Evolutionary conservation across 23 tunicate species (phyloP).

Genomic region (Diplosoma virens): DNA sequence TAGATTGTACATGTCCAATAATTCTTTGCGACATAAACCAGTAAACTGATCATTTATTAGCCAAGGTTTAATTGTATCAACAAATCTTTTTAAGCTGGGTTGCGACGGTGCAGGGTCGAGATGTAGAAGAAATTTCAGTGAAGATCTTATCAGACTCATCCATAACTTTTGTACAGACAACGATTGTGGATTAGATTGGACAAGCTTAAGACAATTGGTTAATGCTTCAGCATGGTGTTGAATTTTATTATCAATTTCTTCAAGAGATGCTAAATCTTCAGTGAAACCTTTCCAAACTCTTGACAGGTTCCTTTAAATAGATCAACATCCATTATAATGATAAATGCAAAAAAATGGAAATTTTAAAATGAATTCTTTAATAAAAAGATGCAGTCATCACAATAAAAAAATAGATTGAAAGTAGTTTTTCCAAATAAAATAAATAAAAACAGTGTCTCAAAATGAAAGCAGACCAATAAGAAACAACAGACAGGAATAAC

Average conservation of each 20-base stretch:
- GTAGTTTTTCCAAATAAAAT: no score
- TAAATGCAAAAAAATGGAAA: no score
- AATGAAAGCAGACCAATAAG: no score
- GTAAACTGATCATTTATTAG: slow-evolving; percentile 27
- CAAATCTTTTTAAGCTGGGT: slow-evolving; percentile 6
- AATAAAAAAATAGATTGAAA: no score
- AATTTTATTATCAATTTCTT: slow-evolving; percentile 26
- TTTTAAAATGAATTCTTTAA: no score
- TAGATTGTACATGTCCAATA: slow-evolving; percentile 32
- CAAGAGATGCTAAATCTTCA: slow-evolving; percentile 33
- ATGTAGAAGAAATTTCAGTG: not conserved
- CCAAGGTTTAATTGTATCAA: slow-evolving; percentile 29
- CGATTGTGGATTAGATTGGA: slow-evolving; percentile 17
- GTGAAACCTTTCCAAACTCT: slow-evolving; percentile 36
- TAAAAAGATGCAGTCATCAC: no score
- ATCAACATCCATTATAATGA: no score
- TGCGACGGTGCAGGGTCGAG: slow-evolving; percentile 4
- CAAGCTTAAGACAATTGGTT: slow-evolving; percentile 34
- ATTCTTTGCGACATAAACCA: slow-evolving; percentile 10
- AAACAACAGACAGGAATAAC: no score
- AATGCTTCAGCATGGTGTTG: slow-evolving; percentile 50
- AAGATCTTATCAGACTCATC: slow-evolving; percentile 32
- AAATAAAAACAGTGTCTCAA: no score
- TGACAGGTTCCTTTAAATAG: slow-evolving; percentile 27
- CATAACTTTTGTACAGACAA: slow-evolving; percentile 31